These are phyloP conservation scores for Sphaeramia orbicularis DNA, from an alignment of 2,797 vertebrate genomes.

Conservation along the genomic window DNA sequence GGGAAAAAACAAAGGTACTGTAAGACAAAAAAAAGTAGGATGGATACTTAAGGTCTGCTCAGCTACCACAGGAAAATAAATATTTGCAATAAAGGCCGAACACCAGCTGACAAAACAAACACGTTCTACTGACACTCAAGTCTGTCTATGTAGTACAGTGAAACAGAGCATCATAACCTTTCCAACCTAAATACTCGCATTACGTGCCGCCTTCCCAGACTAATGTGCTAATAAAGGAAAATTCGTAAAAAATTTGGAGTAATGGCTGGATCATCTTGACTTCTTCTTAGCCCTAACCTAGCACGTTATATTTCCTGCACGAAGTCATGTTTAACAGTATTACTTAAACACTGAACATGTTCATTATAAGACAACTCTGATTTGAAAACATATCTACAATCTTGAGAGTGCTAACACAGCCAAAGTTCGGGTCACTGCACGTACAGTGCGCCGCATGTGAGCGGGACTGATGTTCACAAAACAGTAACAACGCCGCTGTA, in stretches of 20 bases:
- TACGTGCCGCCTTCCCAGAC: not conserved
- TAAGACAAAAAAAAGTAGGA: not conserved
- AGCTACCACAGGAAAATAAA: no score
- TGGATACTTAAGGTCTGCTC: no score
- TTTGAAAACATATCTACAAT: not conserved
- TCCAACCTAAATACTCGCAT: not conserved
- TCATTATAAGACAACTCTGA: no score
- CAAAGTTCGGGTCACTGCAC: not conserved
- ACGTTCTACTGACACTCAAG: no score
- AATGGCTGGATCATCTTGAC: no score
- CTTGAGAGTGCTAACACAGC: not conserved
- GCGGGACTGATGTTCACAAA: conserved; percentile 6
- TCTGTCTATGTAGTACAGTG: no score
- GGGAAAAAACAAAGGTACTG: conserved; percentile 12
- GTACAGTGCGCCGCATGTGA: not conserved
- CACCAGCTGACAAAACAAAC: not conserved
- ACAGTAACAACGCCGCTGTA: not conserved
- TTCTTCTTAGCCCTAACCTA: not conserved
- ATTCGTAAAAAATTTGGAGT: not conserved
- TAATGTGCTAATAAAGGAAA: not conserved
- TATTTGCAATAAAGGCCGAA: not conserved
- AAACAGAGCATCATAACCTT: no score
- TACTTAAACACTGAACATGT: no score
- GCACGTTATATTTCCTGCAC: no score
- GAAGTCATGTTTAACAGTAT: no score